These are phyloP conservation scores for Spicauda simplicius DNA, from an alignment of 2,888 invertebrate species.

Conservation along the genomic window DNA sequence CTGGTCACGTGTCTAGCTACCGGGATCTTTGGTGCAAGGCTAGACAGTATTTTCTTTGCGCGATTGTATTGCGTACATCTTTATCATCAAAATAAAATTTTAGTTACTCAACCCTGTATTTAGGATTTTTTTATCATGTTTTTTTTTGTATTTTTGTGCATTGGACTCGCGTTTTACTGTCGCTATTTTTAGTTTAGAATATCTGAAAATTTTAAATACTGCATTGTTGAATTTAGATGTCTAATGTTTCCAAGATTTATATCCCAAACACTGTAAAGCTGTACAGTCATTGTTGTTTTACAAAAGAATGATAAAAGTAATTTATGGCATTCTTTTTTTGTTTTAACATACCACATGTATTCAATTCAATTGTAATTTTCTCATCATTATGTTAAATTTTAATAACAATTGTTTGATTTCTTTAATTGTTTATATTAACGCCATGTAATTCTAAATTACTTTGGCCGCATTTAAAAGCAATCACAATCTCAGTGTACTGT, in stretches of 20 bases:
- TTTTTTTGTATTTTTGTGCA: too few relatives aligned
- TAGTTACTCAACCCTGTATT: too few relatives aligned
- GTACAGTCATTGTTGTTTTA: constrained; percentile 15
- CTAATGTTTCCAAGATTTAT: constrained; percentile 11
- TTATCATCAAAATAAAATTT: background rate
- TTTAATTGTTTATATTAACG: background rate
- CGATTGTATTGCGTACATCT: background rate
- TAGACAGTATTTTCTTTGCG: background rate
- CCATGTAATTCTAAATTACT: constrained; percentile 12
- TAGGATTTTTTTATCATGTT: too few relatives aligned
- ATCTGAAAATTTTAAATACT: constrained; percentile 4
- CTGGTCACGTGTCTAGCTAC: constrained; percentile 18
- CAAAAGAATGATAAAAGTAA: constrained; percentile 8
- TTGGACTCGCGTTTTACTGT: too few relatives aligned
- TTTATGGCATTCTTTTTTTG: constrained; percentile 1
- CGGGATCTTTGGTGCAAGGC: background rate
- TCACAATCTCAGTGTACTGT: constrained; percentile 48
- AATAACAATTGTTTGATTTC: background rate
- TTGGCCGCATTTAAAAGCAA: constrained; percentile 46
- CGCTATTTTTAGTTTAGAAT: too few relatives aligned
- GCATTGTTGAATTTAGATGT: constrained; percentile 3
- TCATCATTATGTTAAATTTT: background rate
- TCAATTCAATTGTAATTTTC: background rate
- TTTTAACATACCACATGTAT: background rate
- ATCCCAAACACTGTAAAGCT: constrained; percentile 4